Evolutionary conservation across 2,888 invertebrate genomes (phyloP), one percentile per base, ranked within the genome.

Genomic region (Lysandra bellargus): DNA sequence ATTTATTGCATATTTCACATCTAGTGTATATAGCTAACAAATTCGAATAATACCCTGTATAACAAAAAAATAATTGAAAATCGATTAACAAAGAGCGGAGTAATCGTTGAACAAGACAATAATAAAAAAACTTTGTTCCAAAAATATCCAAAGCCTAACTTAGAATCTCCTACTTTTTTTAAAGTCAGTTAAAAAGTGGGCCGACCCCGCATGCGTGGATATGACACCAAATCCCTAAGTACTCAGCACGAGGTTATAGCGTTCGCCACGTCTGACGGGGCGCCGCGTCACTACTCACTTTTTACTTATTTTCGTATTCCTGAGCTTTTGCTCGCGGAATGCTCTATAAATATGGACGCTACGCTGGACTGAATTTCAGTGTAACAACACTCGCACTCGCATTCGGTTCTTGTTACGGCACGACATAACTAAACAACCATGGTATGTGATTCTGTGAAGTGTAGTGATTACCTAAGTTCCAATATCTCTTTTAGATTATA

Each of bases 321-420:
- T 84, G 87, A 88, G 87, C 79, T 79, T 88, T 88, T 85, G 86
- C 82, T 83, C 84, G 83, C 83, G 88, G 89, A 90, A 89, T 91
- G 89, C 88, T 88, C 87, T 94, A 94, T 94, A 94, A 93, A 94
- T 94, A 94, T 89, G 92, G 93, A 93, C 92, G 89, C 87, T 86
- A 87, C 83, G 84, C 87, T 87, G 87, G 88, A 87, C 89, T 88
- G 87, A 88, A 90, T 87, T 89, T 88, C 91, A 94, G 94, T 94
- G 94, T 94, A 93, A 93, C 91, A 91, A 88, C 93, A 94, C 93
- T 93, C 94, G 94, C 94, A 93, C 92, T 92, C 93, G 88, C 89
- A 89, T 92, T 92, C 92, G 88, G 94, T 94, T 94, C 94, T 92
- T 92, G 92, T 94, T 92, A 91, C 92, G 85, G 88, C 91, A 86